Evolutionary conservation across 35 echinoderm and acorn worm genomes (phyloP), one percentile per base, ranked within the genome.

Genomic region (Apostichopus parvimensis): DNA sequence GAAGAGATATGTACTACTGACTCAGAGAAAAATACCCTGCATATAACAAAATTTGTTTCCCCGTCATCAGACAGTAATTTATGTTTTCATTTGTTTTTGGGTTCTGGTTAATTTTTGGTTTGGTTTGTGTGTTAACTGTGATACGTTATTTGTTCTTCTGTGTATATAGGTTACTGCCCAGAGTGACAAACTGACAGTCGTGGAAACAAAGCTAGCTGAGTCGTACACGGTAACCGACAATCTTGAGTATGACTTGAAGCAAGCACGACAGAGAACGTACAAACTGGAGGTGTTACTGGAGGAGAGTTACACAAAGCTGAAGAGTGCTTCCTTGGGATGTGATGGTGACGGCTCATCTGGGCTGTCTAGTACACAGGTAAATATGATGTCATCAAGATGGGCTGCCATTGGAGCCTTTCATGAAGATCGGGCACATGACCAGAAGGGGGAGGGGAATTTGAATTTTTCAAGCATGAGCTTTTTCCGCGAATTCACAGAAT

Each of bases 271-370:
- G 78, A 87, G 96, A 53, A 93, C 86, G 4, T 88, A 83, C 34
- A 98, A 98, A 90, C 91, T 98, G 18, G 96, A 98, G 78, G 87
- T 95, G 18, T 90, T 98, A 23, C 86, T 98, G 11, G 94, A 95
- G 20, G 96, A 98, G 64, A 95, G 94, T 25, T 95, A 94, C 58
- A 95, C 96, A 21, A 95, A 94, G 60, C 90, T 98, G 6, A 98
- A 95, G 57, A 98, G 89, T 15, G 94, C 93, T 14, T 88, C 96
- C 0, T 91, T 98, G 72, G 95, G 93, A 6, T 93, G 59, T 82
- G 89, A 83, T 15, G 95, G 92, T 6, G 95, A 96, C 68, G 95
- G 95, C 9, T 96, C 95, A 18, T 92, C 88, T 17, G 94, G 94
- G 12, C 79, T 95, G 9, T 91, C 94, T 21, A 92, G 87, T 21